Conservation (phyloP, 2,888 invertebrate species). For the Synergus gifuensis region DNA sequence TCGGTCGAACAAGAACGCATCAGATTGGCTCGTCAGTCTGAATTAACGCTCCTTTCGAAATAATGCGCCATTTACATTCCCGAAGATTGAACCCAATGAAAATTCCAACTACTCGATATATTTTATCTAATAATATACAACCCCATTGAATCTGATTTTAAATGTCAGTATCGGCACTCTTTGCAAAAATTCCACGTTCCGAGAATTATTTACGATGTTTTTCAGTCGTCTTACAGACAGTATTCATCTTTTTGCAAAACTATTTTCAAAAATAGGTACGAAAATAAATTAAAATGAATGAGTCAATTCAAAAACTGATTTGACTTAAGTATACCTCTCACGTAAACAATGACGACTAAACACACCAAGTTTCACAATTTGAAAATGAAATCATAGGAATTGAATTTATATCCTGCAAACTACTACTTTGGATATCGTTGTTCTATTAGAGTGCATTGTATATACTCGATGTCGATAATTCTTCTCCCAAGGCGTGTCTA, state of each 20-base stretch:
- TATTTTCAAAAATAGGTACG: too few relatives aligned
- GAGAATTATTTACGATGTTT: neutral
- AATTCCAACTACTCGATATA: neutral
- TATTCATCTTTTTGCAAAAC: neutral
- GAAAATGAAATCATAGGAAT: constrained; percentile 4
- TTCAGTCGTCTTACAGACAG: neutral
- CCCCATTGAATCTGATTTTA: neutral
- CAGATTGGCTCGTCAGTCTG: constrained; percentile 11
- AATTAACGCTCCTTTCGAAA: constrained; percentile 15
- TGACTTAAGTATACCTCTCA: neutral
- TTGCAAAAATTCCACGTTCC: neutral
- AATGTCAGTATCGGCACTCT: neutral
- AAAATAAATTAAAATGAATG: neutral
- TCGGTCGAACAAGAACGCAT: neutral
- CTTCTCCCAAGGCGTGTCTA: constrained; percentile 31
- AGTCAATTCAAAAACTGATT: constrained; percentile 19
- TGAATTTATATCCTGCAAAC: constrained; percentile 15
- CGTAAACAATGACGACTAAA: constrained; percentile 16
- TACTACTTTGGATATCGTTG: constrained; percentile 28
- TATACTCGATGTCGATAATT: constrained; percentile 26
- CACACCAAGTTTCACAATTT: constrained; percentile 11
- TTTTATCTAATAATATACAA: neutral
- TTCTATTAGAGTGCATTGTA: constrained; percentile 22
- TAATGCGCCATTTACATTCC: constrained; percentile 5
- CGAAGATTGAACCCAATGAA: neutral